Conservation (phyloP, 2,113 vertebrate species). For the Ploceus nigricollis region DNA sequence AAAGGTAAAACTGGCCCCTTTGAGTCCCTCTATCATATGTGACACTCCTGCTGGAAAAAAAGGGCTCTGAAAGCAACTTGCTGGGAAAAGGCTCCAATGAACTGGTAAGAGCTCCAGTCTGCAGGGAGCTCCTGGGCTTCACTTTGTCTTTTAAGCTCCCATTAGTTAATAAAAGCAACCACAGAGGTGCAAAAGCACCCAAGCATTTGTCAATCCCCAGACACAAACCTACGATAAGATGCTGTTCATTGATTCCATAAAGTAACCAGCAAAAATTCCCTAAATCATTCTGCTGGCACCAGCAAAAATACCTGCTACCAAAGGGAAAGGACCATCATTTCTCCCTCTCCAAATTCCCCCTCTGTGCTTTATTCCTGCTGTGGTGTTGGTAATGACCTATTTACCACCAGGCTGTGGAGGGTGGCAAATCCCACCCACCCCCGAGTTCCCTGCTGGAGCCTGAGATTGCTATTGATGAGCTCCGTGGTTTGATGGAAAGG, state of each 20-base stretch:
- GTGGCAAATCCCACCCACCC: not conserved
- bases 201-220: not conserved
- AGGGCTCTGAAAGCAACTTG: not conserved
- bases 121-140: not conserved
- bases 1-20: slow-evolving; percentile 16
- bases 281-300: not conserved
- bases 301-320: not conserved
- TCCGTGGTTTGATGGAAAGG: not conserved
- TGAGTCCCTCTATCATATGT: not conserved
- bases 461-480: slow-evolving; percentile 21
- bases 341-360: not conserved
- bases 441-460: not conserved
- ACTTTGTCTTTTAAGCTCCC: not conserved
- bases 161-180: not conserved
- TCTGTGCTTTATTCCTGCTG: not conserved
- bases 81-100: not conserved
- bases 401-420: not conserved
- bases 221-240: rapidly evolving
- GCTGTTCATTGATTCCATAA: not conserved
- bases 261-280: not conserved
- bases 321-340: not conserved
- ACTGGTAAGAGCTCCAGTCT: not conserved
- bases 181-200: not conserved
- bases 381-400: not conserved
- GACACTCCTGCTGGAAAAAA: not conserved